Percentiles rank a stretch among this genome's conserved stretches.
Evolutionary conservation across 2,797 vertebrate genomes (phyloP).

Genomic region (Pipistrellus pygmaeus): DNA sequence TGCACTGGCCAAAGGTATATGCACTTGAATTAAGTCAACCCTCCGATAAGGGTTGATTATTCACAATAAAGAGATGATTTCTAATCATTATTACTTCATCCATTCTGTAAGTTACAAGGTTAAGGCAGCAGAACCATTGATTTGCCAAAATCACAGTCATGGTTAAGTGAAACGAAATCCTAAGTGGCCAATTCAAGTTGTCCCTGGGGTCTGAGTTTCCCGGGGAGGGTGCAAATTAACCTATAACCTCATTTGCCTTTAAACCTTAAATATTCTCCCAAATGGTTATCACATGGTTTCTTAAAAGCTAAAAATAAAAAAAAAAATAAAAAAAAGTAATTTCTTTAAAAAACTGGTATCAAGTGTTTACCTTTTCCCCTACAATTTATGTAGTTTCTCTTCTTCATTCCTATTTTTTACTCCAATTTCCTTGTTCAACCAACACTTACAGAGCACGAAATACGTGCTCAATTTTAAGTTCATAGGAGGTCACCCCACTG

Average conservation of each 20-base stretch:
- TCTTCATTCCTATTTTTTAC: conserved; percentile 48
- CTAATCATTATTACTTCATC: not conserved
- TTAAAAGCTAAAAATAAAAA: not conserved
- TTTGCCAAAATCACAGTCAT: not conserved
- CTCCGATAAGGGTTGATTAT: not conserved
- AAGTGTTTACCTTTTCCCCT: not conserved
- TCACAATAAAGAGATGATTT: not conserved
- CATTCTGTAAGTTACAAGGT: conserved; percentile 25
- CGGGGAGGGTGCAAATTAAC: not conserved
- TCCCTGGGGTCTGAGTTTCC: not conserved
- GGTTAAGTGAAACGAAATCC: conserved; percentile 43
- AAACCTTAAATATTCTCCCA: not conserved
- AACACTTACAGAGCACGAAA: not conserved
- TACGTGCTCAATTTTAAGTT: conserved; percentile 5
- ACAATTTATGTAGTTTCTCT: not conserved
- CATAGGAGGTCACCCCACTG: not conserved
- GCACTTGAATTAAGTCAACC: not conserved
- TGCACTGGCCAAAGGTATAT: not conserved
- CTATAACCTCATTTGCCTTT: conserved; percentile 37
- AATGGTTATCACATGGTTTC: conserved; percentile 13
- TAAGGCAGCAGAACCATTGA: not conserved
- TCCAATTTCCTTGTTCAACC: not conserved
- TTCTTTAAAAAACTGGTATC: conserved; percentile 53
- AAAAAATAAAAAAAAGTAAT: not conserved
- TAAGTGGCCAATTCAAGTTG: conserved; percentile 25